Percentiles rank a stretch among this genome's conserved stretches.
Evolutionary conservation across 2,113 vertebrate species (phyloP).

Genomic region (Okapia johnstoni): DNA sequence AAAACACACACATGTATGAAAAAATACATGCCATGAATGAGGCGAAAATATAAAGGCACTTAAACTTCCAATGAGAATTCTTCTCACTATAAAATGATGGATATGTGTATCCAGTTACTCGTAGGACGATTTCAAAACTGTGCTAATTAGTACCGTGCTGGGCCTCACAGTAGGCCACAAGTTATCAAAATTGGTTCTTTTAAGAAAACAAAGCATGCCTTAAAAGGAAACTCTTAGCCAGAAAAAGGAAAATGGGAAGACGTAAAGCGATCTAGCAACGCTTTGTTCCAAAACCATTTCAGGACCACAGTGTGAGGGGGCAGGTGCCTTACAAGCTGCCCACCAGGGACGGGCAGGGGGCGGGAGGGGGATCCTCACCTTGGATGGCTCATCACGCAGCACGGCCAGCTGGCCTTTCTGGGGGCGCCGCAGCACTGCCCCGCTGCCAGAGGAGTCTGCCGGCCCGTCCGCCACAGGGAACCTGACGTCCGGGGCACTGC

Average conservation of each 20-base stretch:
- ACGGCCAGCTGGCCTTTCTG: slow-evolving; percentile 93
- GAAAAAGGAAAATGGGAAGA: too few relatives aligned
- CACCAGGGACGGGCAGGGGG: too few relatives aligned
- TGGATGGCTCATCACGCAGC: slow-evolving; percentile 93
- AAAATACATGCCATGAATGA: accelerated
- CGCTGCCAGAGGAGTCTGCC: slow-evolving; percentile 84
- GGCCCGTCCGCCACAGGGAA: slow-evolving; percentile 90
- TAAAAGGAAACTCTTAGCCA: not conserved
- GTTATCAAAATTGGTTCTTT: not conserved
- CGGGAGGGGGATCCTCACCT: slow-evolving; percentile 78
- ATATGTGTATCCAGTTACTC: accelerated
- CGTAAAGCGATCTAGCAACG: too few relatives aligned
- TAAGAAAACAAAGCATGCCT: too few relatives aligned
- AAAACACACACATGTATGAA: accelerated
- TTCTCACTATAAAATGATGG: not conserved
- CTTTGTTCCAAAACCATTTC: not conserved
- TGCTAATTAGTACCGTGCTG: not conserved
- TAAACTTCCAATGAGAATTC: not conserved
- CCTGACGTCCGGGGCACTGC: slow-evolving; percentile 92
- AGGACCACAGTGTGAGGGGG: accelerated
- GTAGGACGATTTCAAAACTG: not conserved
- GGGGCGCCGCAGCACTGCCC: slow-evolving; percentile 88
- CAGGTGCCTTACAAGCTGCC: not conserved
- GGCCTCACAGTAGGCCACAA: not conserved
- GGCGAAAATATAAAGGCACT: accelerated